A percentile compares a stretch with the other conserved stretches of the same genome.
phyloP scores from a whole-genome alignment of 2,113 vertebrate genomes.

The Gila orcuttii region DNA sequence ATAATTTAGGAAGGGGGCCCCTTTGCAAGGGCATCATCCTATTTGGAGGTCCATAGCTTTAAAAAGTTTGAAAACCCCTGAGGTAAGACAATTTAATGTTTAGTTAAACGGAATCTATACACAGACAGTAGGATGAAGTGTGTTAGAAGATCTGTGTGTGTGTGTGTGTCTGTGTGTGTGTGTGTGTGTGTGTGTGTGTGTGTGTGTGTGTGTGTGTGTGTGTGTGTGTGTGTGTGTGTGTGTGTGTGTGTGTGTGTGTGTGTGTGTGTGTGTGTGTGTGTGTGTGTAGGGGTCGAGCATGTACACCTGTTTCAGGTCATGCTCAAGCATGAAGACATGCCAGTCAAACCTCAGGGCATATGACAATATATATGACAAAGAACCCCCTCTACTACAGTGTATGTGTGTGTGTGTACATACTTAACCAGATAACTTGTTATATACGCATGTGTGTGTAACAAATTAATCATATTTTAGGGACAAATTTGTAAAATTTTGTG shows the following conservation, averaged over 20 bases:
- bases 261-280: background rate
- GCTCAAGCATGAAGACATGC: conserved; percentile 25
- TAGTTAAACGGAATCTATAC: background rate
- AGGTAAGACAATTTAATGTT: background rate
- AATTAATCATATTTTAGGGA: background rate
- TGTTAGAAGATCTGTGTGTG: background rate
- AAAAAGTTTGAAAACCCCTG: background rate
- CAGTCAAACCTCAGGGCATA: background rate
- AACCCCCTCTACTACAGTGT: background rate
- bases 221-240: background rate
- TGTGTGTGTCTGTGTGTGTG: background rate
- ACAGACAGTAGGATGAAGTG: background rate
- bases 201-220: conserved; percentile 20
- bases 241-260: background rate
- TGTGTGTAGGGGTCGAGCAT: conserved; percentile 11
- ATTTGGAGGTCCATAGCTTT: background rate
- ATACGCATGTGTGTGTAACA: no score
- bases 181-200: conserved; percentile 4
- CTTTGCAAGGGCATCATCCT: background rate
- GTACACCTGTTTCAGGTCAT: conserved; percentile 51
- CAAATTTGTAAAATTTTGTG: background rate
- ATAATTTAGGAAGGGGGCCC: background rate
- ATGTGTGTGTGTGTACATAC: background rate
- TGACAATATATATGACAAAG: conserved; percentile 27
- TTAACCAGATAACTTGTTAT: background rate